Percentiles rank a stretch among this genome's conserved stretches.
phyloP scores from a whole-genome alignment of 2,113 vertebrate species.

The Centrocercus urophasianus region DNA sequence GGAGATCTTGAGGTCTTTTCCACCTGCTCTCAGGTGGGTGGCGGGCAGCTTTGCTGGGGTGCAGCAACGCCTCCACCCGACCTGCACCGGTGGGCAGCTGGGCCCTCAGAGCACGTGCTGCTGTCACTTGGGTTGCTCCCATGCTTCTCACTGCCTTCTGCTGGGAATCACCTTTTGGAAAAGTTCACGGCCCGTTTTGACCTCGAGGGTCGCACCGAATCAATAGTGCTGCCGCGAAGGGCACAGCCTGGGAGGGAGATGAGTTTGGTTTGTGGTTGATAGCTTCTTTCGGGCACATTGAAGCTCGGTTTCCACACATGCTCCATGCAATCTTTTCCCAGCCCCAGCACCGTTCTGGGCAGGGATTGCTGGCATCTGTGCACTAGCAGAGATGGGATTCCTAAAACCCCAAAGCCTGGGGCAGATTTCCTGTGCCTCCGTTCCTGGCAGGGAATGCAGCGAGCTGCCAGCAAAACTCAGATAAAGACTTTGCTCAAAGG shows the following conservation, averaged over 20 bases:
- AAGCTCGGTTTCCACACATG: background rate
- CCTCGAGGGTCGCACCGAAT: background rate
- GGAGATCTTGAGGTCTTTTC: too few species aligned
- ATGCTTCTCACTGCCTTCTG: background rate
- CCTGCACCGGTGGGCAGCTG: background rate
- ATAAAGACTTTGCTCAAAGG: background rate
- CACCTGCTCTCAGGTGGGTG: fast-evolving
- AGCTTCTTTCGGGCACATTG: background rate
- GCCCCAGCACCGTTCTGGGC: background rate
- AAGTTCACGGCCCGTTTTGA: background rate
- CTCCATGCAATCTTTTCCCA: background rate
- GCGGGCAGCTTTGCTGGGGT: background rate
- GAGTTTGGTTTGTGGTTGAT: fast-evolving
- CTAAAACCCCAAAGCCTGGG: background rate
- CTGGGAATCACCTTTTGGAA: background rate
- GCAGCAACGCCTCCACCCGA: background rate
- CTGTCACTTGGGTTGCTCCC: background rate
- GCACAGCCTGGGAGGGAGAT: background rate
- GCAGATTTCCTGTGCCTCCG: background rate
- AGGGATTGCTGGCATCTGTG: background rate
- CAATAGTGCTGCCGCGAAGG: background rate
- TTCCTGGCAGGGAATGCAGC: background rate
- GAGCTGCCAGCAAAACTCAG: background rate
- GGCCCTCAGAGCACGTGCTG: background rate
- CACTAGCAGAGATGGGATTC: background rate